These are phyloP conservation scores for Diplazon laetatorius DNA, from an alignment of 2,888 invertebrate species.

Conservation along the genomic window DNA sequence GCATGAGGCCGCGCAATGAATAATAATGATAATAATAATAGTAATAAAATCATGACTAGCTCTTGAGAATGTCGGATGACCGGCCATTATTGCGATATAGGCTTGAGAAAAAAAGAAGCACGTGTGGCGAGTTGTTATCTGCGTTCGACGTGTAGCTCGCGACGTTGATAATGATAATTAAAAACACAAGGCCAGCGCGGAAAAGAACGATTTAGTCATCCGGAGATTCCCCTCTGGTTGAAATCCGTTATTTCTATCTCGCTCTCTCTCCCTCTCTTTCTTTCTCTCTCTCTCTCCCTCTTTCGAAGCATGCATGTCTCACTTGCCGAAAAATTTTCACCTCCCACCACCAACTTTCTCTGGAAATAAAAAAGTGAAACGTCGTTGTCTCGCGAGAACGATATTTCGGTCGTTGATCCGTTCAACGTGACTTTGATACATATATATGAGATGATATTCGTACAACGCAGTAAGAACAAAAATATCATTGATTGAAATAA, in stretches of 20 bases:
- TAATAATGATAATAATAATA: no score
- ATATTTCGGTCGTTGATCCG: neutral
- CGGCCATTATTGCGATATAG: slow-evolving; percentile 22
- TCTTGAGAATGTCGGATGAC: slow-evolving; percentile 13
- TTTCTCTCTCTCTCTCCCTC: no score
- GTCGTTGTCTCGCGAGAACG: no score
- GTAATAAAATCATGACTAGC: slow-evolving; percentile 20
- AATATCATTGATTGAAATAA: no score
- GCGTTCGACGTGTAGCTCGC: neutral
- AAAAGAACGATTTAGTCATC: slow-evolving; percentile 28
- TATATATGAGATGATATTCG: no score
- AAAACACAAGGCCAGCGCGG: neutral
- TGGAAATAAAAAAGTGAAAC: slow-evolving; percentile 1
- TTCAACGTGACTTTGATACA: neutral
- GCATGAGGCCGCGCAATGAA: no score
- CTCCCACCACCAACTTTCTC: slow-evolving; percentile 13
- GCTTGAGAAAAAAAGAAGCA: slow-evolving; percentile 26
- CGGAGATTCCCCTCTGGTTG: slow-evolving; percentile 6
- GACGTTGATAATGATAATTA: slow-evolving; percentile 12
- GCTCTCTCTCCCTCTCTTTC: neutral
- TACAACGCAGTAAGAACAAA: no score
- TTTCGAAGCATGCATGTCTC: neutral
- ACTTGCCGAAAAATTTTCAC: slow-evolving; percentile 2
- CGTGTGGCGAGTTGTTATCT: neutral
- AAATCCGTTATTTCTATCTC: no score